phyloP scores from a whole-genome alignment of 2,113 vertebrate genomes.

The Xiphophorus hellerii region DNA sequence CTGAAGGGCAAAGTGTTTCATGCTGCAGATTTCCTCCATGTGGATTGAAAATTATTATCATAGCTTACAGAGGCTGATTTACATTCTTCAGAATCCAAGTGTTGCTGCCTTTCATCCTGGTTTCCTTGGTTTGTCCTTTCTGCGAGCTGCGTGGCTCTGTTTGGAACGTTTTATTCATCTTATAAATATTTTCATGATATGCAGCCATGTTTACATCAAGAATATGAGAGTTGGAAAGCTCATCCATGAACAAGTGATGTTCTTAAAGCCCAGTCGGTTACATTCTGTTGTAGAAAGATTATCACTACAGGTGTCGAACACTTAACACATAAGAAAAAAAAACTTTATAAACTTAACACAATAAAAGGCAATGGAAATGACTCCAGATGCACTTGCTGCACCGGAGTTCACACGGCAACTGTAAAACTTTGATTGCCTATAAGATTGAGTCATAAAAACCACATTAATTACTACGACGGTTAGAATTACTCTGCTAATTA shows the following conservation, averaged over 20 bases:
- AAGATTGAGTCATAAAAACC: neutral
- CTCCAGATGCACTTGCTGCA: neutral
- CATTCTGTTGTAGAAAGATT: neutral
- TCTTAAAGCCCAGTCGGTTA: neutral
- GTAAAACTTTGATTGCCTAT: neutral
- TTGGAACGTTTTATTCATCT: neutral
- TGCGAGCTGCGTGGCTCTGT: neutral
- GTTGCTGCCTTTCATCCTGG: neutral
- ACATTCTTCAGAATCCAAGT: neutral
- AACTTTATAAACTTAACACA: neutral
- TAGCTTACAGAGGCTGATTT: neutral
- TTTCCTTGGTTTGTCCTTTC: neutral
- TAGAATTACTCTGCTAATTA: neutral
- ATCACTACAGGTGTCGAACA: too few relatives aligned
- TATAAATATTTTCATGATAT: neutral
- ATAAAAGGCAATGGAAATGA: neutral
- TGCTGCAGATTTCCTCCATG: neutral
- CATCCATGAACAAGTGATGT: neutral
- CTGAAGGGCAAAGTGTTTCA: conserved; percentile 8
- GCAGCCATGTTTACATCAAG: neutral
- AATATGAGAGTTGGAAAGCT: too few relatives aligned
- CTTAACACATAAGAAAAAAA: too few relatives aligned
- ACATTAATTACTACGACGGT: neutral
- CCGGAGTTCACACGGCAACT: neutral
- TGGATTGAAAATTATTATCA: conserved; percentile 1